These are phyloP conservation scores for Baryphthengus martii DNA, from an alignment of 2,113 vertebrate species.

Conservation along the genomic window DNA sequence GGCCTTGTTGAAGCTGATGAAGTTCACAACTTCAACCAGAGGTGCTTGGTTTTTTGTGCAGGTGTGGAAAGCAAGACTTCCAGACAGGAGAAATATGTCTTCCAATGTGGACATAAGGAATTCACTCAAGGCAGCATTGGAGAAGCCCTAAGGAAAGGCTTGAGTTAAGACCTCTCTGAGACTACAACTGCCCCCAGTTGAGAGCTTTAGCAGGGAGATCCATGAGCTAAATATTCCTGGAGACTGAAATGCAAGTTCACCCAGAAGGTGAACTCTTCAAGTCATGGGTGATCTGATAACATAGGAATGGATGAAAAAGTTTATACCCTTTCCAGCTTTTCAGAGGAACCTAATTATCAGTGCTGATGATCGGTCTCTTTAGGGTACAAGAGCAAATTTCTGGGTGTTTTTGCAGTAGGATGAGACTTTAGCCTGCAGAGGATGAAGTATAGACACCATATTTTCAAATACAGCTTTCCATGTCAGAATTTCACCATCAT, in stretches of 20 bases:
- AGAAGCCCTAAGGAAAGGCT: background rate
- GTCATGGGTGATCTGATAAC: background rate
- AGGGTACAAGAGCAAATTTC: background rate
- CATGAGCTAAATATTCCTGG: background rate
- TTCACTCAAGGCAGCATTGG: background rate
- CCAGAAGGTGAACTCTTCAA: background rate
- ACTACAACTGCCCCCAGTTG: background rate
- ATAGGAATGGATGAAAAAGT: too few relatives aligned
- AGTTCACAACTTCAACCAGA: background rate
- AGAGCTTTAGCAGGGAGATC: background rate
- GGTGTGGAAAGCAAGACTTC: background rate
- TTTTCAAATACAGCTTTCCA: background rate
- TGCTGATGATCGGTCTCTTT: background rate
- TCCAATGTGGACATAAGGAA: background rate
- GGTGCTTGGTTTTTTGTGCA: background rate
- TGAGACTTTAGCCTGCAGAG: background rate
- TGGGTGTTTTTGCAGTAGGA: background rate
- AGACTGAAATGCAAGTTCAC: background rate
- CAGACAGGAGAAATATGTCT: background rate
- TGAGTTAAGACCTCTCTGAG: background rate
- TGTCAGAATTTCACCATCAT: background rate
- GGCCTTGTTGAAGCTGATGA: background rate
- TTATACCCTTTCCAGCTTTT: background rate
- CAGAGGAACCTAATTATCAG: background rate
- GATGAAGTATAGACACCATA: background rate